Evolutionary conservation across 2,113 vertebrate genomes (phyloP), one percentile per base, ranked within the genome.

Genomic region (Corydoras maculifer): DNA sequence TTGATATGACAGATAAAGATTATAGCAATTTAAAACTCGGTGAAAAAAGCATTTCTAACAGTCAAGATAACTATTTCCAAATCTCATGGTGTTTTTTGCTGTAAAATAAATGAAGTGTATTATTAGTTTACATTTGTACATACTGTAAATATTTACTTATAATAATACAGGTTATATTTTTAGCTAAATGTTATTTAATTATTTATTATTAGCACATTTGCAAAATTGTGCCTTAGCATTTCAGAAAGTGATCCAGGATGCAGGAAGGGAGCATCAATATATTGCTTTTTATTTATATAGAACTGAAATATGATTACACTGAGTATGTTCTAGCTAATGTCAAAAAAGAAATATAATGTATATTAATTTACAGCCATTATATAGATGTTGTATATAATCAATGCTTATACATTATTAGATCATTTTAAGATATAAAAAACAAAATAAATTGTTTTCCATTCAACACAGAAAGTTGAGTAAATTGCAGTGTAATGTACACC

Each of bases 401-500:
- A 80, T 68, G 69, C 76, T 75, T 82, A 79, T 86, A 88, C 82
- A 84, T 80, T 84, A 89, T 81, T 78, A 50, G 69, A 75, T 71
- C 64, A 78, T 80, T 79, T 86, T 83, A 83, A 84, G 85, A 86
- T 72, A 80, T 58, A 78, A 62, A 25, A 64, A 85, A 85, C 71
- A 79, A 81, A 82, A 68, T 57, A 18, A 72, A 82, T 79, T 80
- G 80, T 88, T 88, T n/a, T 25, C 43, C 48, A 58, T 49, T 68
- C 72, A 86, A 87, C 78, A 86, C 78, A 81, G 18, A 48, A 63
- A 49, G 63, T 43, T 82, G 72, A 9, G 55, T 74, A 29, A 43
- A 30, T 75, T 58, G 77, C 89, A 89, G 90, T 91, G 90, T 91
- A 91, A 91, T 89, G 86, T 91, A 91, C 90, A 91, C 90, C 80